Evolutionary conservation across 1,140 invertebrate species (phyloP).

Genomic region (Orchestia grillus): DNA sequence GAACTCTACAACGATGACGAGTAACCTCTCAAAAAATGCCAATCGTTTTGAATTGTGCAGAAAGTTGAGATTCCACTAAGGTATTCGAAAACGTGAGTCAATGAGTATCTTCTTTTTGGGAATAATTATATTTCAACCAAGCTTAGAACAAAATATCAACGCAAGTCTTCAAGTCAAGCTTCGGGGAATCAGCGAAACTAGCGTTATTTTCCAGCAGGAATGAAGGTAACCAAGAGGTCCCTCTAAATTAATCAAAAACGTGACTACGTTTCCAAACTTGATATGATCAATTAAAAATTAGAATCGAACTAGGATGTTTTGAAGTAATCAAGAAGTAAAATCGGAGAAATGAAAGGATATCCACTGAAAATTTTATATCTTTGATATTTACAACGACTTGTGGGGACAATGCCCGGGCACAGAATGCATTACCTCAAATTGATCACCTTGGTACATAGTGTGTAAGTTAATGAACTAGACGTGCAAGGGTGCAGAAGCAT

Average conservation of each 20-base stretch:
- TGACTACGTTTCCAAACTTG: not conserved
- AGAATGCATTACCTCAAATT: not conserved
- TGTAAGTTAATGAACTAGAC: not conserved
- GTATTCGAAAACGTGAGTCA: not conserved
- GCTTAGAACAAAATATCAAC: not conserved
- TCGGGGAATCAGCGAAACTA: not conserved
- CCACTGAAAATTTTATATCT: not conserved
- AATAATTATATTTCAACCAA: not conserved
- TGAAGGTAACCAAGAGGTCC: not conserved
- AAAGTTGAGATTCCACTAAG: not conserved
- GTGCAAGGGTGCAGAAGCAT: not conserved
- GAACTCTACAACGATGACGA: not conserved
- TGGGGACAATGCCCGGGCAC: not conserved
- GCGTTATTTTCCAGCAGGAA: not conserved
- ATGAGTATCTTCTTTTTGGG: not conserved
- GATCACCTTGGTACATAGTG: not conserved
- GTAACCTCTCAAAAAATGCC: not conserved
- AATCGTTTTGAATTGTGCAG: not conserved
- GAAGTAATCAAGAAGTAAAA: not conserved
- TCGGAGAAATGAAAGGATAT: not conserved
- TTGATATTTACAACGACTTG: not conserved
- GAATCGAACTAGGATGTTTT: not conserved
- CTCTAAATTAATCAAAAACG: not conserved
- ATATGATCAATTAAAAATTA: not conserved
- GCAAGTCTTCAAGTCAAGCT: not conserved